Conservation (phyloP, 2,113 vertebrate genomes). For the Periophthalmus modestus region DNA sequence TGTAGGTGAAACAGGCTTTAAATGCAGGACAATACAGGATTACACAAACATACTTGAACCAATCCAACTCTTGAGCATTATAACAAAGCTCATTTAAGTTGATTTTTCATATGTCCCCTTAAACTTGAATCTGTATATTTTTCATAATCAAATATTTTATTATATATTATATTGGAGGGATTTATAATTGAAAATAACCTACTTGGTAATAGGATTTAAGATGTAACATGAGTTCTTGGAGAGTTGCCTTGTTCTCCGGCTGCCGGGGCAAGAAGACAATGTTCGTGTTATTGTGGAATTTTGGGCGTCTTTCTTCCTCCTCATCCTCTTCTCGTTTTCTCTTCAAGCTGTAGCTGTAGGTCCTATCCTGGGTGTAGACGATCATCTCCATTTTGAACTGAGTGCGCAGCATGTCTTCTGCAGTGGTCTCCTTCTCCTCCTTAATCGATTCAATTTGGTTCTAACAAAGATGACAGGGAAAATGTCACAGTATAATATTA, state of each 20-base stretch:
- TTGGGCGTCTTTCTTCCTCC: background rate
- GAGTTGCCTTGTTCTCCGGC: conserved; percentile 21
- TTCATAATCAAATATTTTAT: background rate
- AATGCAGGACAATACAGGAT: no score
- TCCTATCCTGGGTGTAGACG: conserved; percentile 83
- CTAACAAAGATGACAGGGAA: conserved; percentile 60
- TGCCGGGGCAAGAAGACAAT: background rate
- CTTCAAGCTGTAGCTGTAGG: conserved; percentile 65
- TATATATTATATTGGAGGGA: background rate
- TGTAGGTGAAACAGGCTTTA: no score
- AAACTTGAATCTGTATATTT: no score
- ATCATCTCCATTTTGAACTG: conserved; percentile 89
- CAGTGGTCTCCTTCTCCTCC: conserved; percentile 57
- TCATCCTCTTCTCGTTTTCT: conserved; percentile 1
- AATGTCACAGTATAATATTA: background rate
- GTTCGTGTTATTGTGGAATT: accelerated
- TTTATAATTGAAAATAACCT: conserved; percentile 20
- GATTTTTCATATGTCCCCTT: no score
- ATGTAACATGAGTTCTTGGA: conserved; percentile 66
- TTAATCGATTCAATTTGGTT: conserved; percentile 78
- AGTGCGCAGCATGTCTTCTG: conserved; percentile 71
- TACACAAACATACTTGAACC: no score
- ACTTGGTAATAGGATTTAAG: conserved; percentile 70
- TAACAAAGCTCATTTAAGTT: no score
- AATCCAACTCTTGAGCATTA: no score